Conservation (phyloP, 2,797 vertebrate genomes). For the Calcarius lapponicus region DNA sequence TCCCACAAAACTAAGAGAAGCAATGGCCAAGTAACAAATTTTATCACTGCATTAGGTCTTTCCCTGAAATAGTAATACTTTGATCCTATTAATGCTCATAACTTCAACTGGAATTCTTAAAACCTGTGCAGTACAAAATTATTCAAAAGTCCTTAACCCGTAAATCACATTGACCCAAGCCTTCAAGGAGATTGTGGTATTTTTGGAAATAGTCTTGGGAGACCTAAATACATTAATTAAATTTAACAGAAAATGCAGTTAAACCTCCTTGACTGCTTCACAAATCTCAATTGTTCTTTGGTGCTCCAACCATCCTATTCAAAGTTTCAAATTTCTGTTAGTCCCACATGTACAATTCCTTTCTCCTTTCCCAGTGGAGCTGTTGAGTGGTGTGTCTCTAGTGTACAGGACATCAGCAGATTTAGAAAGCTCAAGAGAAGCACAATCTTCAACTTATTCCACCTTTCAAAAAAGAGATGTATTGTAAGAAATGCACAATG, state of each 20-base stretch:
- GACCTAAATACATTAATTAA: slow-evolving; percentile 21
- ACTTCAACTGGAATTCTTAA: slow-evolving; percentile 8
- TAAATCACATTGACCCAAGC: slow-evolving; percentile 1
- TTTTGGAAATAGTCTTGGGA: slow-evolving; percentile 1
- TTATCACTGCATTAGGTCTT: not conserved
- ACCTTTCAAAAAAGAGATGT: not conserved
- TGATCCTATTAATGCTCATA: not conserved
- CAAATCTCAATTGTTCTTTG: not conserved
- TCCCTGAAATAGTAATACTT: not conserved
- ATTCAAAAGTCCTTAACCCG: not conserved
- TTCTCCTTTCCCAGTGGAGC: not conserved
- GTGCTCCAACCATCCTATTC: not conserved
- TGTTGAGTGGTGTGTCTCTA: not conserved
- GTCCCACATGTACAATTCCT: not conserved
- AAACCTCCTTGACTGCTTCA: not conserved
- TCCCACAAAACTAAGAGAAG: not conserved
- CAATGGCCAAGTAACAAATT: not conserved
- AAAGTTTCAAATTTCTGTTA: not conserved
- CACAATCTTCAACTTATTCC: not conserved
- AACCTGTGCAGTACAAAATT: not conserved
- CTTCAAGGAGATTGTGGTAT: not conserved
- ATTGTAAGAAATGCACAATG: not conserved
- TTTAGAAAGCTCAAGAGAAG: not conserved
- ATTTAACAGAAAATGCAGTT: slow-evolving; percentile 13
- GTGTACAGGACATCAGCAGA: not conserved